A percentile compares a stretch with the other conserved stretches of the same genome.
Evolutionary conservation across 2,797 vertebrate genomes (phyloP).

Genomic region (Xerus rutilus): DNA sequence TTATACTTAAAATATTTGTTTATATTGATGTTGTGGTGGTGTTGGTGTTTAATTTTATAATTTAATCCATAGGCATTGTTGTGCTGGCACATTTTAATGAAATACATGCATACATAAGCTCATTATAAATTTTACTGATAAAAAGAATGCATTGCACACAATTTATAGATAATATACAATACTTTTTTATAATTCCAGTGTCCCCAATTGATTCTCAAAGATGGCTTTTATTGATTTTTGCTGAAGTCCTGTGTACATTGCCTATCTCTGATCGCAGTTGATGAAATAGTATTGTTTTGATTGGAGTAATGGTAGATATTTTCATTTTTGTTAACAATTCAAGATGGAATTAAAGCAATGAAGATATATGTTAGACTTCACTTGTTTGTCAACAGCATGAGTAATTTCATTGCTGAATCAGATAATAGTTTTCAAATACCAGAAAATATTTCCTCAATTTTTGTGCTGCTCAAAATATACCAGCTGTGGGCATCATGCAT

Average conservation of each 20-base stretch:
- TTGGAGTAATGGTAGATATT: background rate
- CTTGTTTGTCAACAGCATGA: background rate
- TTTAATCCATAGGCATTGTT: background rate
- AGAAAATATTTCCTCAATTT: background rate
- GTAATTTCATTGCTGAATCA: background rate
- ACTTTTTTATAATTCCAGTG: background rate
- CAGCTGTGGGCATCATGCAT: background rate
- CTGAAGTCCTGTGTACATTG: background rate
- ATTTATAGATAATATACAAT: background rate
- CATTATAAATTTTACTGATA: slow-evolving; percentile 37
- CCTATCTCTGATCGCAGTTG: background rate
- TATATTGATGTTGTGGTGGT: background rate
- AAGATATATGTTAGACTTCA: background rate
- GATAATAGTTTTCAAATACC: slow-evolving; percentile 2
- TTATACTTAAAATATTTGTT: background rate
- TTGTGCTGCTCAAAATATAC: background rate
- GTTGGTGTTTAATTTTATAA: background rate
- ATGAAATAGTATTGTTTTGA: background rate
- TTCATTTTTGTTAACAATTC: background rate
- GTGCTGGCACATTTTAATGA: background rate
- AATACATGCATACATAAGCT: background rate
- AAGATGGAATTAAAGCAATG: background rate
- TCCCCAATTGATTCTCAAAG: background rate
- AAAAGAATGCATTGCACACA: background rate
- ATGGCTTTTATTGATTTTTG: background rate